Base-by-base conservation (phyloP, 2,113 vertebrate genomes). In the Melanotaenia duboulayi region DNA sequence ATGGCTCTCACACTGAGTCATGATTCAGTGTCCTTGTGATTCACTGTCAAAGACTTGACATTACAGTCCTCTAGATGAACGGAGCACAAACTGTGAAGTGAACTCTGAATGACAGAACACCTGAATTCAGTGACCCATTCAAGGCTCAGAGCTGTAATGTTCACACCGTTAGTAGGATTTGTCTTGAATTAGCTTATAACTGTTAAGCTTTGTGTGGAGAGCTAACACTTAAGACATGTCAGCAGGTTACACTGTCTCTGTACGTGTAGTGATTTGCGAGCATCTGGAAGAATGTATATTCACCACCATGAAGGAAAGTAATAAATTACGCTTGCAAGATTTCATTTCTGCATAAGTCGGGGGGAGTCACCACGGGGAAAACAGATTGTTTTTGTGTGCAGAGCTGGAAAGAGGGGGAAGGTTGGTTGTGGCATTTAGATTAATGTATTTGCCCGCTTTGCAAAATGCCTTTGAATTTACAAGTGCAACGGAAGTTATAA, bases 241-340 rank as follows among this genome's bases (percentile, higher is more conserved):
- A 84, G 62, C 52, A 56, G 65, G 70, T 80, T 78, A 56, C 65
- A 57, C 49, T 74, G 67, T 85, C 77, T 82, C 59, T 64, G 79
- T 25, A 13, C 48, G 75, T 32, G 66, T 77, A 84, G 78, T 79
- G 80, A 83, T 67, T 61, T 66, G 73, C 12, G 65, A 82, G 76
- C 57, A 55, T 84, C 68, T 52, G 51, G 52, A 61, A 65, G 76
- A 82, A 68, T 69, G 68, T 70, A 86, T 77, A 83, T 66, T 77
- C 40, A n/a, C 77, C 52, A n/a, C 44, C 6, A n/a, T 46, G 28
- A 76, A 28, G 58, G 28, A 78, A 86, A 85, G 82, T 85, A 81
- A 93, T 93, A 90, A 91, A 93, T 92, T 89, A 91, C 84, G 81
- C 74, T 76, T 77, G 79, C 75, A 79, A 78, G 76, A 85, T 81